Conservation (phyloP, 30 jellyfish, hydroid and myxozoan genomes). For the Turritopsis dohrnii region DNA sequence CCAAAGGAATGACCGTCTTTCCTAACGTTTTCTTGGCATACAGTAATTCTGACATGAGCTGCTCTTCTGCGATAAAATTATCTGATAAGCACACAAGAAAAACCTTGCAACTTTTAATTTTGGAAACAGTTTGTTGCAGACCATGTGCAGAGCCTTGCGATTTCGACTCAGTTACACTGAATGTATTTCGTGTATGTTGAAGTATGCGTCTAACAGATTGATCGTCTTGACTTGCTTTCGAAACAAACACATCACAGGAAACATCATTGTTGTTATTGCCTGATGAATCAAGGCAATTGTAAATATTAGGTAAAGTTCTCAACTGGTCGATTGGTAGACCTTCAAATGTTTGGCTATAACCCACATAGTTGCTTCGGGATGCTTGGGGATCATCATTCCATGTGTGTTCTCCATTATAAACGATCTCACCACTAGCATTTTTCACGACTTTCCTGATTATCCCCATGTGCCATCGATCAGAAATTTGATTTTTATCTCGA, state of each 20-base stretch:
- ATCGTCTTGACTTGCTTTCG: neutral
- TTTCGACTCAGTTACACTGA: neutral
- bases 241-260: constrained; percentile 1
- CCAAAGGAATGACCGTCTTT: constrained; percentile 14
- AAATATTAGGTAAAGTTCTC: constrained; percentile 7
- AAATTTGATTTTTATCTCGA: neutral
- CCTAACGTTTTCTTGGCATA: constrained; percentile 9
- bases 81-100: neutral
- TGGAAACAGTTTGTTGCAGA: constrained; percentile 3
- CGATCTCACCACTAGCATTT: neutral
- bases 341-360: neutral
- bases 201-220: neutral
- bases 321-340: neutral
- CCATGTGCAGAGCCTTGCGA: neutral
- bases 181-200: neutral
- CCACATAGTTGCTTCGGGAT: neutral
- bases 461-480: constrained; percentile 15
- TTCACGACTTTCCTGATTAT: neutral
- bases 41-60: neutral
- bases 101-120: neutral
- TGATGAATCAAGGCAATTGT: neutral
- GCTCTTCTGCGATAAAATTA: neutral
- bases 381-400: neutral
- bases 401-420: neutral
- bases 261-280: neutral